Base-by-base conservation (phyloP, 2,113 vertebrate species). In the Halcyon senegalensis region DNA sequence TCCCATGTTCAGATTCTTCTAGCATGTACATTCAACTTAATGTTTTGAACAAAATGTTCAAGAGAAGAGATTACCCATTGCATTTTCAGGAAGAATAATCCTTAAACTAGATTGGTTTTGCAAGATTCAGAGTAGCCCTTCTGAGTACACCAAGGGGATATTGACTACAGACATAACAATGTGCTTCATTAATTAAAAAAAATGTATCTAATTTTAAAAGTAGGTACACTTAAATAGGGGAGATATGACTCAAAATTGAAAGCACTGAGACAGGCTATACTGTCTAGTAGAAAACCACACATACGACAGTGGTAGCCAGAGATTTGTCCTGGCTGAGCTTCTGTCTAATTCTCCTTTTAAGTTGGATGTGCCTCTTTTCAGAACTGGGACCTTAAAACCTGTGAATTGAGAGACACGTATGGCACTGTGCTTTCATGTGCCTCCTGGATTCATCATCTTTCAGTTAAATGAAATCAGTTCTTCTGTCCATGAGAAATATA, bases 1-100 rank as follows among this genome's bases (percentile, higher is more conserved):
- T 84, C 89, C 94, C 90, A 86, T 63, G 44, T 83, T 96, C 91
- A 91, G 27, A 76, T 86, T 89, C 56, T 94, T 95, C 92, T 85
- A 74, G 92, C 41, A 92, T 64, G n/a, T 68, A 90, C 77, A 44
- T n/a, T 50, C 60, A 87, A n/a, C 81, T 95, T 75, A 35, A 39
- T 46, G 41, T 76, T 93, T 87, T 81, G 44, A 94, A 84, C 7
- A 82, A 92, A 79, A 89, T 58, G 69, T 84, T 59, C 15, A 64
- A 62, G 74, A 80, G 44, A 73, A 84, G 55, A 82, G n/a, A 69
- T 66, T 79, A 4, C 24, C 68, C n/a, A 7, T 41, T 51, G 31
- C 31, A 24, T 83, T 93, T 78, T 59, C 64, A 62, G 76, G 43
- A 89, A 55, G 46, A 75, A 70, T 63, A 90, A 89, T 81, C 37